These are phyloP conservation scores for Metellina segmentata DNA, from an alignment of 2,888 invertebrate species.

Conservation along the genomic window DNA sequence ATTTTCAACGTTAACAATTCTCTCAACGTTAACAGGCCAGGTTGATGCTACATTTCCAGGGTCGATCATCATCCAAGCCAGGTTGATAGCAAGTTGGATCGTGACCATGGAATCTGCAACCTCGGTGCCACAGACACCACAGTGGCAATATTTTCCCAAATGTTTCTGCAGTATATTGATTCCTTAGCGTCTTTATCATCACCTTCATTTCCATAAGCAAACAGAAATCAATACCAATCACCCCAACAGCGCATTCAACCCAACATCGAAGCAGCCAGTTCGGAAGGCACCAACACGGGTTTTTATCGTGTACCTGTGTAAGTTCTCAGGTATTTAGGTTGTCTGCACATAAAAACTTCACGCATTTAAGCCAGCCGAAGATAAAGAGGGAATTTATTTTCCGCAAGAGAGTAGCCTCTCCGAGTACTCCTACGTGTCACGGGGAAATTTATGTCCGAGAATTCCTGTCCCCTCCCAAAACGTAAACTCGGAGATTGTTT, in stretches of 20 bases:
- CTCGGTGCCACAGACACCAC: too few relatives aligned
- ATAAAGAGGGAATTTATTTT: conserved; percentile 40
- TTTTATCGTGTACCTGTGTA: not conserved
- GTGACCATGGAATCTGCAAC: too few relatives aligned
- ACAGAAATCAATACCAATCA: not conserved
- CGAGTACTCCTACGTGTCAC: conserved; percentile 37
- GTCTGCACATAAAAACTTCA: conserved; percentile 13
- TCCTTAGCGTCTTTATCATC: not conserved
- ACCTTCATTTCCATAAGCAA: too few relatives aligned
- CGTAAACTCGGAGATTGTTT: conserved; percentile 47
- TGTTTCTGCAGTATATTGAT: not conserved
- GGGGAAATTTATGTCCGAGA: conserved; percentile 22
- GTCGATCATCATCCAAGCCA: too few relatives aligned
- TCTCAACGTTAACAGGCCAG: too few relatives aligned
- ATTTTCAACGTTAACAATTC: too few relatives aligned
- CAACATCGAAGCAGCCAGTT: not conserved
- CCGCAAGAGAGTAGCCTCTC: not conserved
- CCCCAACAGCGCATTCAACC: not conserved
- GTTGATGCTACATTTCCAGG: too few relatives aligned
- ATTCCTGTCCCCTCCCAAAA: conserved; percentile 34
- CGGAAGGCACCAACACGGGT: not conserved
- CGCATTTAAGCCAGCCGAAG: not conserved
- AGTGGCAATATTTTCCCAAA: not conserved
- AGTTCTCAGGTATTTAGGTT: conserved; percentile 36
- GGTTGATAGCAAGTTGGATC: too few relatives aligned